These are phyloP conservation scores for Drosophila yooni DNA, from an alignment of 2,888 invertebrate genomes.

Conservation along the genomic window DNA sequence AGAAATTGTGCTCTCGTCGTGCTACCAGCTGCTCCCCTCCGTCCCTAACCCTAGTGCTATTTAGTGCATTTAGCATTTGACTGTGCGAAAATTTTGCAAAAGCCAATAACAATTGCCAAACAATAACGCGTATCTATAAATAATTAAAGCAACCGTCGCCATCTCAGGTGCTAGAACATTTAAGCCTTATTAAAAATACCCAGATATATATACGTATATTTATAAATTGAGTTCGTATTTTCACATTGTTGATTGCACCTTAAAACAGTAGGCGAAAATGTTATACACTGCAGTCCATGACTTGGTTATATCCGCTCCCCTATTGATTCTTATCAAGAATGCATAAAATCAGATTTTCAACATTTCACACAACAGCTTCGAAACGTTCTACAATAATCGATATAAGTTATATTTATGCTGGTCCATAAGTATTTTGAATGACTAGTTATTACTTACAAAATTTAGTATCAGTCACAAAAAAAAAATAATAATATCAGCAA, in stretches of 20 bases:
- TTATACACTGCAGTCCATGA: neutral
- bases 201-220: neutral
- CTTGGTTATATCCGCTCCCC: neutral
- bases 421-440: neutral
- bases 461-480: neutral
- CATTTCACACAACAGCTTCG: neutral
- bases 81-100: slow-evolving; percentile 63
- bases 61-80: slow-evolving; percentile 53
- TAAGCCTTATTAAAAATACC: neutral
- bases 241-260: neutral
- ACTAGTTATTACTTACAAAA: neutral
- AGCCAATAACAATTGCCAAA: slow-evolving; percentile 39
- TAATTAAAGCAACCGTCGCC: slow-evolving; percentile 39
- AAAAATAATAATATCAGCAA: neutral
- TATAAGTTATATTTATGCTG: neutral
- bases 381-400: neutral
- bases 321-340: neutral
- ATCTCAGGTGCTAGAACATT: slow-evolving; percentile 29
- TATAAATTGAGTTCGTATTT: neutral
- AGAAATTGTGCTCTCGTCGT: slow-evolving; percentile 23
- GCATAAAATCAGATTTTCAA: neutral
- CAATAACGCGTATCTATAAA: slow-evolving; percentile 13
- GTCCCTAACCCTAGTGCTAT: slow-evolving; percentile 1
- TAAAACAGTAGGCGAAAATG: neutral
- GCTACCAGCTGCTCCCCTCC: slow-evolving; percentile 8